phyloP scores from a whole-genome alignment of 2,888 invertebrate genomes.

The Hylaea fasciaria region DNA sequence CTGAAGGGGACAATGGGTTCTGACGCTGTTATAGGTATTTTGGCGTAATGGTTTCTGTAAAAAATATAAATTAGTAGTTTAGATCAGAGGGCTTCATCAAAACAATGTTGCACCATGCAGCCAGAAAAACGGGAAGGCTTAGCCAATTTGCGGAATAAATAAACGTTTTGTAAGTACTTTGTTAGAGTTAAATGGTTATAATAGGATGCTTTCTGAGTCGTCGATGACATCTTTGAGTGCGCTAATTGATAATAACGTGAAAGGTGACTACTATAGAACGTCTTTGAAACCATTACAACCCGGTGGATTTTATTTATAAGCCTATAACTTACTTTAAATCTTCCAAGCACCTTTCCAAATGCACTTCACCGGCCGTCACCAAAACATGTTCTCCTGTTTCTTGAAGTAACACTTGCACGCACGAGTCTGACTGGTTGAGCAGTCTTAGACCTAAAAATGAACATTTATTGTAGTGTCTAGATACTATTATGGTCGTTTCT shows the following conservation, averaged over 20 bases:
- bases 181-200: no score
- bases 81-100: not conserved
- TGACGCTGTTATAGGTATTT: conserved; percentile 94
- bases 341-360: conserved; percentile 97
- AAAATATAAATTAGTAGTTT: conserved; percentile 1
- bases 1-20: conserved; percentile 98
- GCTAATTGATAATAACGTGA: no score
- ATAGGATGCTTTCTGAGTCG: no score
- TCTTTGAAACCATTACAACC: no score
- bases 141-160: no score
- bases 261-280: no score
- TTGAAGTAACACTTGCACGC: conserved; percentile 94
- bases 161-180: no score
- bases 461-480: not conserved
- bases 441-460: conserved; percentile 88
- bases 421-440: conserved; percentile 97
- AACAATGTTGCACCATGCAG: no score
- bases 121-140: no score
- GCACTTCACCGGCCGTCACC: conserved; percentile 98
- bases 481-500: no score
- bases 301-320: not conserved
- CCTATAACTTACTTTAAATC: conserved; percentile 88
- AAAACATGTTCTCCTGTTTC: conserved; percentile 98
- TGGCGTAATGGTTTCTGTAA: conserved; percentile 89
- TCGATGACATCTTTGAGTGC: no score